Base-by-base conservation (phyloP, 2,888 invertebrate genomes). In the Microdon myrmicae region DNA sequence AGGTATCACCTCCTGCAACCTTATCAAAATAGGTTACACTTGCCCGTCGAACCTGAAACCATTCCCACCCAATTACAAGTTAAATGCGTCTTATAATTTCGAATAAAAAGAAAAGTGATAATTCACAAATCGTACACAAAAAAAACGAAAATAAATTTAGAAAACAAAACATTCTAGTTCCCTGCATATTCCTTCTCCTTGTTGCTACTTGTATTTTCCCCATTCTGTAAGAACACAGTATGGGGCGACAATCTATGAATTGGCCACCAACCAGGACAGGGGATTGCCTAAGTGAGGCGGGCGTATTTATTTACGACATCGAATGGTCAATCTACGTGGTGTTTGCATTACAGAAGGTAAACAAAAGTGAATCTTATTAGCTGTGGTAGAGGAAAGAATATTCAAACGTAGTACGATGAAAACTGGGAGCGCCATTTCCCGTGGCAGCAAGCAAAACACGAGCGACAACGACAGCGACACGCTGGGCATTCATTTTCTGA, bases 311-410 rank as follows among this genome's bases (percentile, higher is more conserved):
- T 56, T 51, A 47, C 13, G 47, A 55, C 32, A 37, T 45, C 37
- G 51, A 64, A 25, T 53, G 47, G 32, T 58, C 58, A 58, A 49
- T 58, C 31, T 51, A 41, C 61, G 55, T 39, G 38, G 28, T 58
- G 43, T 47, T 64, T 64, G 19, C 32, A 29, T 29, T 37, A 54
- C 32, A 54, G 32, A 43, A 60, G 45, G 58, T 58, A 64, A 64
- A 53, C 64, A 58, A 37, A n/a, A n/a, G n/a, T n/a, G 43, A 41
- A 43, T 51, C 53, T 64, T 47, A 64, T 60, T 60, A 48, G 41
- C 47, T 47, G 45, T 54, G 44, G 31, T 48, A 10, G 3, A 16
- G 22, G 19, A 14, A 9, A 31, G 31, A 26, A 34, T 56, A 28
- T 12, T 20, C 12, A 53, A 20, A 26, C 39, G 34, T 34, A 47